These are phyloP conservation scores for Dendrolimus punctatus DNA, from an alignment of 1,140 invertebrate genomes.

Conservation along the genomic window DNA sequence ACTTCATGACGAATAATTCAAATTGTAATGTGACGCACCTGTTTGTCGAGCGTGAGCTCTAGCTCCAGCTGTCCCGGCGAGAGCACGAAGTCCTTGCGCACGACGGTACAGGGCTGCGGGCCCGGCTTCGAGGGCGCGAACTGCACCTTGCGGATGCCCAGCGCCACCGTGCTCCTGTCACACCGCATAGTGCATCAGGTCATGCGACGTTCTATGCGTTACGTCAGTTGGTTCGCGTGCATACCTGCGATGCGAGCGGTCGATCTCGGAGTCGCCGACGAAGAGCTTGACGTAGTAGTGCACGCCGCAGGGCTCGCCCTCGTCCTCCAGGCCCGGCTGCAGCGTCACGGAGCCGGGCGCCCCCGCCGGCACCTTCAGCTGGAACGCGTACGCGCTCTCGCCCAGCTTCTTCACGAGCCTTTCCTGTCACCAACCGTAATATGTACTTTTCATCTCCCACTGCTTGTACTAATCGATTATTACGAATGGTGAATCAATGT, in stretches of 20 bases:
- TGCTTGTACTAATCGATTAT: too few species aligned
- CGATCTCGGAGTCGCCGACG: conserved; percentile 86
- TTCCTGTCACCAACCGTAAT: conserved; percentile 74
- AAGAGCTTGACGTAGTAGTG: conserved; percentile 92
- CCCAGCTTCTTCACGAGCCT: conserved; percentile 94
- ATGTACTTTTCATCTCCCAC: too few species aligned
- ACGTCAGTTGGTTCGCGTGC: neutral
- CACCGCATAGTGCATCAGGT: too few species aligned
- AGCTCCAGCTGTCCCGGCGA: conserved; percentile 95
- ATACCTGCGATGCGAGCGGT: conserved; percentile 83
- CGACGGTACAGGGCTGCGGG: conserved; percentile 95
- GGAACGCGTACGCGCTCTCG: conserved; percentile 92
- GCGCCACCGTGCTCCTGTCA: conserved; percentile 78
- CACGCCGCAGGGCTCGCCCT: conserved; percentile 93
- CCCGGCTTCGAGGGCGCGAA: conserved; percentile 94
- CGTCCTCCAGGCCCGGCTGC: conserved; percentile 89
- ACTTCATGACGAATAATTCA: too few species aligned
- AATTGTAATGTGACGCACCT: conserved; percentile 77
- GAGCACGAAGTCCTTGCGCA: conserved; percentile 97
- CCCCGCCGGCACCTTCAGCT: conserved; percentile 83
- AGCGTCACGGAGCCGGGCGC: conserved; percentile 92
- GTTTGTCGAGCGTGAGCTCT: conserved; percentile 97
- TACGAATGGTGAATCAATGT: too few species aligned
- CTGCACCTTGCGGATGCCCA: conserved; percentile 91
- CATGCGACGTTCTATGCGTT: too few species aligned